These are phyloP conservation scores for Idaea biselata DNA, from an alignment of 2,888 invertebrate genomes.

Conservation along the genomic window DNA sequence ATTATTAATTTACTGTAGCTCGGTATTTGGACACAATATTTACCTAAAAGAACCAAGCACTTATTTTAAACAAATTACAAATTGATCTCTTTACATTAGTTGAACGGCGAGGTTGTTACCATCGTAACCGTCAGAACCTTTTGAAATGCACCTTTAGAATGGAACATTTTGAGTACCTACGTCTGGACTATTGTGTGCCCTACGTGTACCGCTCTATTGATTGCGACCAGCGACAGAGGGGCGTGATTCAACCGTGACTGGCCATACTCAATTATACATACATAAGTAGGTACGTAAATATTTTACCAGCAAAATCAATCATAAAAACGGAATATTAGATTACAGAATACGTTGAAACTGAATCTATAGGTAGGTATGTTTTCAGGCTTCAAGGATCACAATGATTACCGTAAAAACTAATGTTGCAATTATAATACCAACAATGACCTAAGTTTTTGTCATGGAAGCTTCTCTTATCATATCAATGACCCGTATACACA, in stretches of 20 bases:
- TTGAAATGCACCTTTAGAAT: slow-evolving; percentile 31
- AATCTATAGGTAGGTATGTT: not conserved
- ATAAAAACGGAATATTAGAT: slow-evolving; percentile 2
- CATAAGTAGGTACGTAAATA: slow-evolving; percentile 11
- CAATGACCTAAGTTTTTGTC: not conserved
- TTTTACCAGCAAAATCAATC: slow-evolving; percentile 9
- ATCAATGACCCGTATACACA: not conserved
- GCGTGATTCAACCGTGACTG: slow-evolving; percentile 62
- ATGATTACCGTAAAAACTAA: not conserved
- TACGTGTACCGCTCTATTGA: slow-evolving; percentile 60
- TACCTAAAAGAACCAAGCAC: too few relatives aligned
- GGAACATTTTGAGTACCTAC: slow-evolving; percentile 31
- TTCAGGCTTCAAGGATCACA: not conserved
- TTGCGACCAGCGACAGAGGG: slow-evolving; percentile 62
- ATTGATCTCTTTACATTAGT: not conserved
- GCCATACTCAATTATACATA: slow-evolving; percentile 35
- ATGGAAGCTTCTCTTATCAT: not conserved
- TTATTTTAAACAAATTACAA: not conserved
- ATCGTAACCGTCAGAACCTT: slow-evolving; percentile 14
- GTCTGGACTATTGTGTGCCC: slow-evolving; percentile 48
- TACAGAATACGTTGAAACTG: not conserved
- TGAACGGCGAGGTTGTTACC: not conserved
- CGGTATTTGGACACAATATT: too few relatives aligned
- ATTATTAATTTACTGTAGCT: too few relatives aligned
- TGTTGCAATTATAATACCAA: not conserved